phyloP scores from a whole-genome alignment of 2,888 invertebrate genomes.

The Creontiades dilutus region DNA sequence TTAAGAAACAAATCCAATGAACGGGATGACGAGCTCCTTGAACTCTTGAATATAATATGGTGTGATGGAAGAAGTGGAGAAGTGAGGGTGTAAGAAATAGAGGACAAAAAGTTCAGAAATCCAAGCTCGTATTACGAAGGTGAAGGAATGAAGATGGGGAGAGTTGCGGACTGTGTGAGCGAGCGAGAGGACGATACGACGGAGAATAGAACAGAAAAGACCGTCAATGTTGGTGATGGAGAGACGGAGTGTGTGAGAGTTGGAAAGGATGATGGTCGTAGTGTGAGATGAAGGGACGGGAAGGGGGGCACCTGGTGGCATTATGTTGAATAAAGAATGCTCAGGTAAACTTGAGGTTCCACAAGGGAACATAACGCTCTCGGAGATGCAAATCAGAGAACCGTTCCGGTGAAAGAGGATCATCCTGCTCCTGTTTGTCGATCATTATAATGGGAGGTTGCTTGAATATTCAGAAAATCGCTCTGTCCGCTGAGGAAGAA shows the following conservation, averaged over 20 bases:
- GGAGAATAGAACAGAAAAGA: conserved; percentile 1
- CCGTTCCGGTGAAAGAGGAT: conserved; percentile 39
- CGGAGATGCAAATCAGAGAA: conserved; percentile 32
- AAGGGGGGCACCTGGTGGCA: conserved; percentile 35
- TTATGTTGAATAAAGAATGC: conserved; percentile 51
- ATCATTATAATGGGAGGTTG: conserved; percentile 33
- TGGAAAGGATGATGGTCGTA: background rate
- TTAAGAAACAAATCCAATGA: background rate
- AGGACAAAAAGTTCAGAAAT: conserved; percentile 28
- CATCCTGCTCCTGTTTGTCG: conserved; percentile 32
- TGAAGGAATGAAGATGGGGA: background rate
- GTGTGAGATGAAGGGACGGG: background rate
- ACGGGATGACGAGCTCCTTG: conserved; percentile 38
- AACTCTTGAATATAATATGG: conserved; percentile 47
- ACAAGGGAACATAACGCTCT: conserved; percentile 26
- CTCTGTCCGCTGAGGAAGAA: no score
- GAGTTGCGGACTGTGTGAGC: background rate
- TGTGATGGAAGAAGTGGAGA: background rate
- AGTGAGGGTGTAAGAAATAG: background rate
- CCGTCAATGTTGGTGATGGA: background rate
- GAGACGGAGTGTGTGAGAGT: background rate
- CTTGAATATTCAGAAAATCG: background rate
- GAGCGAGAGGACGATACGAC: background rate
- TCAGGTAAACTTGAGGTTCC: conserved; percentile 37
- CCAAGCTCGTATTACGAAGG: conserved; percentile 37